phyloP scores from a whole-genome alignment of 2,113 vertebrate genomes.

The Bos indicus region DNA sequence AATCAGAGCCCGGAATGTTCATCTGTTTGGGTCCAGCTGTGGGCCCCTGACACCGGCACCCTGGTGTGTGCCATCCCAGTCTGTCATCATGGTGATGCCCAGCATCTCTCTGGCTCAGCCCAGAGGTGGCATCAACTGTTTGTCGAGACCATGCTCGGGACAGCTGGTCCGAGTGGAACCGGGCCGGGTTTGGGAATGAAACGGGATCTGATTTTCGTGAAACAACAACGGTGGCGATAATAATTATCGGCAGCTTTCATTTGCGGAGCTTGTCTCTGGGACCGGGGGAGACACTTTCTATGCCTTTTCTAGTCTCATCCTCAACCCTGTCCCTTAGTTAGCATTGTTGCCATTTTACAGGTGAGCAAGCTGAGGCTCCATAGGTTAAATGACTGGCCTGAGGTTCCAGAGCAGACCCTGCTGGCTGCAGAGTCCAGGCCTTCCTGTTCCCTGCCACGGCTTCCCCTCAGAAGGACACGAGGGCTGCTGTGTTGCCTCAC shows the following conservation, averaged over 20 bases:
- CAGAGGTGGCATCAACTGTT: fast-evolving
- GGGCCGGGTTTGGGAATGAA: not conserved
- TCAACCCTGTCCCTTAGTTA: fast-evolving
- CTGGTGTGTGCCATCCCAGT: not conserved
- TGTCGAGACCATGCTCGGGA: not conserved
- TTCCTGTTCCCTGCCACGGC: not conserved
- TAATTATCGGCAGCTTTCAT: fast-evolving
- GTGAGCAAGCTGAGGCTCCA: not conserved
- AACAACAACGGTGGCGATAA: fast-evolving
- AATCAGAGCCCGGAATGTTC: not conserved
- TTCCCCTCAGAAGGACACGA: fast-evolving
- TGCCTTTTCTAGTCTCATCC: fast-evolving
- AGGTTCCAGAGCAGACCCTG: not conserved
- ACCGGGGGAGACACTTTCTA: fast-evolving
- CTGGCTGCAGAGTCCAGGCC: not conserved
- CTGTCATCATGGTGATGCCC: not conserved
- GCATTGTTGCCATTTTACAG: not conserved
- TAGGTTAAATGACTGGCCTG: fast-evolving
- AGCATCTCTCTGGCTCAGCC: not conserved
- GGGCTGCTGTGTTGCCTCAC: not conserved
- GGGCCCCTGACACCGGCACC: not conserved
- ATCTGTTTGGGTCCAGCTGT: not conserved
- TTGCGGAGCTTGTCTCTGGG: not conserved
- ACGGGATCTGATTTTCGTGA: not conserved
- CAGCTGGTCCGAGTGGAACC: not conserved